Percentiles rank a stretch among this genome's conserved stretches.
Evolutionary conservation across 1,140 invertebrate genomes (phyloP).

Genomic region (Neuroterus valhalla): DNA sequence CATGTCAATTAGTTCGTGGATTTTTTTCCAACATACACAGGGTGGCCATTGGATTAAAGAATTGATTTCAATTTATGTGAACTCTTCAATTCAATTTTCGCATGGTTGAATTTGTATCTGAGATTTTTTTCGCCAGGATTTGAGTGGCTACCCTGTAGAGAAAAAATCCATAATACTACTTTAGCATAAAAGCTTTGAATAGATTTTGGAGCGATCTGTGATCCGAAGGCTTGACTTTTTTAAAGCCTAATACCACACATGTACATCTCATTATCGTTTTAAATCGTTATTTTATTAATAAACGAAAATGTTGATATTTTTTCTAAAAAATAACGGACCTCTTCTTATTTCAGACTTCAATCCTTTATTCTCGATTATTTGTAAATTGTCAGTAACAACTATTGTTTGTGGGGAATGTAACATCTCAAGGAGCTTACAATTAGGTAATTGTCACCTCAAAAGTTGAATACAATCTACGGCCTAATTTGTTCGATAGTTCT

Average conservation of each 20-base stretch:
- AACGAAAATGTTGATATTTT: constrained; percentile 68
- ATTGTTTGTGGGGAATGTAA: too few species aligned
- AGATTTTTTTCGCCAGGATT: too few species aligned
- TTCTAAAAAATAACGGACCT: constrained; percentile 47
- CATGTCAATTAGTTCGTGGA: too few species aligned
- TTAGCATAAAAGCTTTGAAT: constrained; percentile 48
- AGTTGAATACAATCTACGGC: too few species aligned
- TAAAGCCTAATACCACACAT: constrained; percentile 57
- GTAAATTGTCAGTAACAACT: neutral
- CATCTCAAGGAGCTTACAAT: too few species aligned
- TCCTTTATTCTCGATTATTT: neutral
- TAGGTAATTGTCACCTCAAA: too few species aligned
- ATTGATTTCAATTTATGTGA: too few species aligned
- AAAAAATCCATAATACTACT: constrained; percentile 46
- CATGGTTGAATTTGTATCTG: too few species aligned
- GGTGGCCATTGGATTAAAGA: too few species aligned
- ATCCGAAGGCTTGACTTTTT: constrained; percentile 48
- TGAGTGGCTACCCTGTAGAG: neutral
- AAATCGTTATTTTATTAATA: constrained; percentile 72
- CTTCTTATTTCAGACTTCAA: constrained; percentile 35
- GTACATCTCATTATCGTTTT: constrained; percentile 65
- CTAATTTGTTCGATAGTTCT: too few species aligned
- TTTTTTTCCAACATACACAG: too few species aligned
- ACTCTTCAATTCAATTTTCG: too few species aligned
- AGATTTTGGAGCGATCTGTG: constrained; percentile 63